Conservation (phyloP, 1,140 invertebrate species). For the Tetragonula clypearis region DNA sequence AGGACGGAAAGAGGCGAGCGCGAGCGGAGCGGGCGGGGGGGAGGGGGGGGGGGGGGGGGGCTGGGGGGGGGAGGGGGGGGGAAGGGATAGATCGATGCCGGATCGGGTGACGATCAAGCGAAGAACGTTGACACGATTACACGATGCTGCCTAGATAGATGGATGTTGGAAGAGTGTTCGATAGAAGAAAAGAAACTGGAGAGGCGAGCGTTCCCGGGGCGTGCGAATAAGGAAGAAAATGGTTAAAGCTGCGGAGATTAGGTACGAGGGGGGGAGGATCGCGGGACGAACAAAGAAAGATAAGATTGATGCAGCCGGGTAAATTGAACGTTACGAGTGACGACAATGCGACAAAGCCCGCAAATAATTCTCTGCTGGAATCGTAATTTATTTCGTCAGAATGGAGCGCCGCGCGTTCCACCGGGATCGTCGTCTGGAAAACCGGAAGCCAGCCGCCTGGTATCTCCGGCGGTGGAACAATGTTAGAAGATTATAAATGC, state of each 20-base stretch:
- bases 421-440: neutral
- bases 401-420: neutral
- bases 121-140: constrained; percentile 59
- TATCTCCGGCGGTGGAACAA: neutral
- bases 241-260: constrained; percentile 48
- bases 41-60: no score
- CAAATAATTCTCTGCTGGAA: constrained; percentile 57
- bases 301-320: constrained; percentile 68
- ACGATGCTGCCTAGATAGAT: constrained; percentile 57
- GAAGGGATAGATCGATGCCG: constrained; percentile 10
- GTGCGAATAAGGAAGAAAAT: constrained; percentile 3
- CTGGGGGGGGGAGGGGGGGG: no score
- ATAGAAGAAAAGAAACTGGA: constrained; percentile 9
- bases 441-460: constrained; percentile 18
- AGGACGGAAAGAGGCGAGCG: no score
- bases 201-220: neutral
- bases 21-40: no score
- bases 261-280: constrained; percentile 21
- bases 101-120: constrained; percentile 19
- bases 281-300: constrained; percentile 63
- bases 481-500: neutral
- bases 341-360: constrained; percentile 65
- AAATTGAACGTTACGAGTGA: constrained; percentile 70
- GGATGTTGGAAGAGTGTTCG: neutral
- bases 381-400: constrained; percentile 62